Base-by-base conservation (phyloP, 2,888 invertebrate genomes). In the Aleiodes testaceus region DNA sequence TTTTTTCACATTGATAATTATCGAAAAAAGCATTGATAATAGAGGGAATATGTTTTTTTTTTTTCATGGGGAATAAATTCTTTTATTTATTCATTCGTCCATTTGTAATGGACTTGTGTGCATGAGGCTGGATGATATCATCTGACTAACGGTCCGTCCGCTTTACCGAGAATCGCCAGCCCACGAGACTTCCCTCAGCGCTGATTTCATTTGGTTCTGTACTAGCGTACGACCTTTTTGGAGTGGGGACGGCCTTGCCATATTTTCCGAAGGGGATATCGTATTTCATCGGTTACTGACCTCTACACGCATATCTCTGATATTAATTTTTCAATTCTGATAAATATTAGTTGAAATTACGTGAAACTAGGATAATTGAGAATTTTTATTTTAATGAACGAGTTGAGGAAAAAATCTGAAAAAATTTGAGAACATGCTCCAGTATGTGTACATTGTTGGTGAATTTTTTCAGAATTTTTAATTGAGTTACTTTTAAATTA, bases 101-200 rank as follows among this genome's bases (percentile, higher is more conserved):
- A n/a, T 16, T 49, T 11, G n/a, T 7, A 49, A 49, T n/a, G 14
- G 14, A 11, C 4, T 14, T 16, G 14, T 16, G 30, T 7, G 26
- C 26, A n/a, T 26, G 55, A 59, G 53, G 26, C 50, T 61, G 63
- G n/a, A 61, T 70, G 69, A 70, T 70, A 70, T 70, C 69, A 70
- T 70, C 64, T 20, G 45, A 30, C 44, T 71, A 71, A 71, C 71
- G 71, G 71, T 67, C 26, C 36, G 66, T 14, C 70, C 70, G 70
- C 47, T 66, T 66, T 70, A 66, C 50, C 16, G 49, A 50, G 22
- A 47, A 22, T 18, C 53, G 18, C 11, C 55, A 42, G 53, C 50
- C 59, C 59, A 70, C 59, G 66, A 70, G 22, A 44, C 44, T 26
- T 45, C 5, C 45, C 2, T 36, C 52, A 14, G 49, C 36, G 36